Evolutionary conservation across 1,140 invertebrate genomes (phyloP).

Genomic region (Dreissena rostriformis): DNA sequence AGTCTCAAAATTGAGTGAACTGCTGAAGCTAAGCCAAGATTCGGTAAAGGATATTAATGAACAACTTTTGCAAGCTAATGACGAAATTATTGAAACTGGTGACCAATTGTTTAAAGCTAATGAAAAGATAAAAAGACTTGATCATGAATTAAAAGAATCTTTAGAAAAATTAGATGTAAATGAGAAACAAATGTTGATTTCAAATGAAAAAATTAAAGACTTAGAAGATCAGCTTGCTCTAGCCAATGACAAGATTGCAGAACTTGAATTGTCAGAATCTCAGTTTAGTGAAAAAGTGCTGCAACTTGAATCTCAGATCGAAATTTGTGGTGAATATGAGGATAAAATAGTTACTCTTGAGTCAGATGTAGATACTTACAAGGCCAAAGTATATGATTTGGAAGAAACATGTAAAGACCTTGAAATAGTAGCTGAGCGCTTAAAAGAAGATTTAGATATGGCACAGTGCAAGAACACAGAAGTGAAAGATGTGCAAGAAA

Average conservation of each 20-base stretch:
- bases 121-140: slow-evolving; percentile 2
- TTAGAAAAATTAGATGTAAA: not conserved
- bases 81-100: slow-evolving; percentile 1
- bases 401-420: slow-evolving; percentile 34
- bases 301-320: slow-evolving; percentile 31
- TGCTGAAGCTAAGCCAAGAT: not conserved
- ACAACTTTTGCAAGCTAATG: slow-evolving; percentile 6
- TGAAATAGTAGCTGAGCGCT: slow-evolving; percentile 11
- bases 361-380: slow-evolving; percentile 35
- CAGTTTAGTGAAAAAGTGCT: slow-evolving; percentile 18
- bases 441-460: slow-evolving; percentile 46
- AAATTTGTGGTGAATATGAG: slow-evolving; percentile 36
- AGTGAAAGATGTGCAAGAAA: slow-evolving; percentile 26
- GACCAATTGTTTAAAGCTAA: not conserved
- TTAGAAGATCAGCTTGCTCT: not conserved
- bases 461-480: slow-evolving; percentile 46
- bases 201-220: not conserved
- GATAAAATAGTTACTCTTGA: slow-evolving; percentile 36
- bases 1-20: not conserved
- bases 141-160: not conserved
- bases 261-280: slow-evolving; percentile 24
- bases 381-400: slow-evolving; percentile 27
- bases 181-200: not conserved
- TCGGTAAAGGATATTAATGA: not conserved
- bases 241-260: slow-evolving; percentile 24